Conservation (phyloP, 2,797 vertebrate species). For the Notolabrus celidotus region DNA sequence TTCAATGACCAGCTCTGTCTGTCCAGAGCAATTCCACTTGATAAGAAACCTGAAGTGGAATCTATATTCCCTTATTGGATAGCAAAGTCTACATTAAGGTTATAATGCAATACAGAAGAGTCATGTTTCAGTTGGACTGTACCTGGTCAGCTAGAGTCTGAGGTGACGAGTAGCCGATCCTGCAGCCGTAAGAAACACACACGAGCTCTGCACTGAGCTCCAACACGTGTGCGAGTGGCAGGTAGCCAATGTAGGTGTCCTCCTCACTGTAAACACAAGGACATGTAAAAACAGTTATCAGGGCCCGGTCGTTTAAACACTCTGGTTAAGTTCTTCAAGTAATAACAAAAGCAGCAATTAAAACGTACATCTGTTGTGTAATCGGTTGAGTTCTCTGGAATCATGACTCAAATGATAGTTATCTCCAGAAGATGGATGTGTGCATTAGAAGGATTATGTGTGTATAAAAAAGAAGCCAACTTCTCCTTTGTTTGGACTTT, state of each 20-base stretch:
- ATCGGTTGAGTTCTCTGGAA: neutral
- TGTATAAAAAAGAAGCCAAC: neutral
- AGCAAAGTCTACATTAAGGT: neutral
- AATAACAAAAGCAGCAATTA: neutral
- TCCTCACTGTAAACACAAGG: slow-evolving; percentile 85
- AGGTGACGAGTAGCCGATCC: slow-evolving; percentile 95
- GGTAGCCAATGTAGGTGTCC: slow-evolving; percentile 93
- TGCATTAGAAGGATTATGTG: neutral
- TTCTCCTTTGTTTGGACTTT: slow-evolving; percentile 12
- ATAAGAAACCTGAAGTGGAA: too few relatives aligned
- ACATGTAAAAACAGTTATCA: neutral
- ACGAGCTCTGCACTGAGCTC: slow-evolving; percentile 95
- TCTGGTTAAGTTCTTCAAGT: neutral
- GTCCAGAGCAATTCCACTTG: too few relatives aligned
- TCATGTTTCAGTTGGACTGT: slow-evolving; percentile 1
- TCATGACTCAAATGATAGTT: neutral
- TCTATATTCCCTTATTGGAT: neutral
- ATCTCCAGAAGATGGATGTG: slow-evolving; percentile 5
- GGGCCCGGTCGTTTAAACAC: neutral
- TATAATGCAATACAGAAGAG: neutral
- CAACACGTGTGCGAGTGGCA: slow-evolving; percentile 95
- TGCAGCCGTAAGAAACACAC: slow-evolving; percentile 90
- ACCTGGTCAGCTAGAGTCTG: slow-evolving; percentile 96
- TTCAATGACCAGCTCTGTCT: too few relatives aligned
- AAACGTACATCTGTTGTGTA: too few relatives aligned